Evolutionary conservation across 2,888 invertebrate species (phyloP), one percentile per base, ranked within the genome.

Genomic region (Eumacrocentrus americanus): DNA sequence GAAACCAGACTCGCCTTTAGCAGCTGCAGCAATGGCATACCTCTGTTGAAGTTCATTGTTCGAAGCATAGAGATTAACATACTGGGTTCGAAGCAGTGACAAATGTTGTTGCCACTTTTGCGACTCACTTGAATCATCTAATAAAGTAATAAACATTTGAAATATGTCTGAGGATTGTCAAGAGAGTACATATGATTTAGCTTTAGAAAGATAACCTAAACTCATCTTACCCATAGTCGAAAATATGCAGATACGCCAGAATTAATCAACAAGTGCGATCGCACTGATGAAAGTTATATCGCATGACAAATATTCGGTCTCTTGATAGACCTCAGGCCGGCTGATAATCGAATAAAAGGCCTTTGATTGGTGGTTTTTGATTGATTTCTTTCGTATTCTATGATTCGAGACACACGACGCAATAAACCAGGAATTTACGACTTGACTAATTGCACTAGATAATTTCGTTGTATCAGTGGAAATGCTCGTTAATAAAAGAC

Each of bases 1-100:
- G 81, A 95, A 97, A 73, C 91, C 91, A 63, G 91, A 89, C 72
- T 90, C 88, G 53, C 86, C 85, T 64, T 87, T 85, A 0, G 88
- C 84, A 0, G 91, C 90, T 37, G 90, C 88, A 1, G 89, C 88
- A 65, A 91, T 86, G 65, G 91, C 91, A 76, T 94, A 94, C 81
- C 94, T 93, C 67, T 89, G 87, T 77, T 95, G 93, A 23, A 95
- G 81, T 71, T 94, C 94, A 5, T 88, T 87, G 75, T 92, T 90
- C 65, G 89, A 88, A 48, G 87, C 87, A 78, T 95, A 94, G 25
- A 97, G 84, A 81, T 94, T 94, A 5, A 93, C 90, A 81, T 96
- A 96, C 81, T 97, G 94, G 70, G 94, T 93, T 73, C 94, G 89
- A 63, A 97, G 84, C 60, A 97, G 84, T 58, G 89, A 82, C 66